phyloP scores from a whole-genome alignment of 2,888 invertebrate genomes.

The Pheosia gnoma region DNA sequence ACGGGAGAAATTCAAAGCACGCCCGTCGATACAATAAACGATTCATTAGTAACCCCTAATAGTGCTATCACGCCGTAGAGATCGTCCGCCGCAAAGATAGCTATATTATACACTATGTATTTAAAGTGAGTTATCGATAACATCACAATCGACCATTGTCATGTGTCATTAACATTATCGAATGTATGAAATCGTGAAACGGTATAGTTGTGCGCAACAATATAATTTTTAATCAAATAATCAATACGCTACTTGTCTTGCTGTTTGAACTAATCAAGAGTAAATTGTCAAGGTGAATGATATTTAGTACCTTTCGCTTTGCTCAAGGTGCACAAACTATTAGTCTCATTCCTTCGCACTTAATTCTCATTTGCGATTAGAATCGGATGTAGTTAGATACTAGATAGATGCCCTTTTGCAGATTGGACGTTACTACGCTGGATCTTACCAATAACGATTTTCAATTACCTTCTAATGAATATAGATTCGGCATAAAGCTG shows the following conservation, averaged over 20 bases:
- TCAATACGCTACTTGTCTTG: slow-evolving; percentile 1
- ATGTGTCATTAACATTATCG: slow-evolving; percentile 44
- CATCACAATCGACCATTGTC: slow-evolving; percentile 52
- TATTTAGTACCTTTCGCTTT: slow-evolving; percentile 2
- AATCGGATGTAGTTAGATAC: not conserved
- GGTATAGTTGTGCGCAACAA: slow-evolving; percentile 11
- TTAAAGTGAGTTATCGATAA: slow-evolving; percentile 46
- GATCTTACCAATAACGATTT: not conserved
- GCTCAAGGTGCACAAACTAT: not conserved
- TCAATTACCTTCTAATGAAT: not conserved
- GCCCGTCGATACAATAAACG: slow-evolving; percentile 53
- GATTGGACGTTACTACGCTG: not conserved
- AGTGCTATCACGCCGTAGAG: slow-evolving; percentile 45
- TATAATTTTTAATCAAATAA: slow-evolving; percentile 8
- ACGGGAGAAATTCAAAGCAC: slow-evolving; percentile 53
- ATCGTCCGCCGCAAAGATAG: slow-evolving; percentile 45
- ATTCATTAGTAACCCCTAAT: slow-evolving; percentile 52
- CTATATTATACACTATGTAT: slow-evolving; percentile 31
- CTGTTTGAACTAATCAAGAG: not conserved
- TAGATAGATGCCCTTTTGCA: not conserved
- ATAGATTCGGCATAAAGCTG: not conserved
- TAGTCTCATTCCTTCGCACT: not conserved
- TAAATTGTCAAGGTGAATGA: not conserved
- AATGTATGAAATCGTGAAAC: slow-evolving; percentile 22
- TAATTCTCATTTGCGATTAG: not conserved